Conservation (phyloP, 2,113 vertebrate genomes). For the Petaurus breviceps region DNA sequence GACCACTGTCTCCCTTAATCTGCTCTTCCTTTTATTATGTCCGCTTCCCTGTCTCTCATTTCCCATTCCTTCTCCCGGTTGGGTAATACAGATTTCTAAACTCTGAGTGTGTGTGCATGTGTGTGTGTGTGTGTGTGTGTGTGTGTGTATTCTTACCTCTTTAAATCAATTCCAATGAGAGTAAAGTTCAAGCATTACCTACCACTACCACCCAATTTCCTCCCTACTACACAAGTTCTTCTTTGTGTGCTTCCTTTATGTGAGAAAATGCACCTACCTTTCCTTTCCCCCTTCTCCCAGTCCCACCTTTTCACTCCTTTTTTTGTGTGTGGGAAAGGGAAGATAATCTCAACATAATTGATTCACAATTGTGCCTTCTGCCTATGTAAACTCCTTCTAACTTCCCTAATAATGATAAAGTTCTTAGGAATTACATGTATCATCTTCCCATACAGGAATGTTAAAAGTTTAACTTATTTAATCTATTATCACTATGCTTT, state of each 20-base stretch:
- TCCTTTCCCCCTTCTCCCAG: background rate
- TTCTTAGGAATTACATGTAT: background rate
- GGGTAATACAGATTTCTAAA: too few species aligned
- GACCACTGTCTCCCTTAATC: too few species aligned
- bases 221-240: background rate
- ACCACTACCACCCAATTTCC: background rate
- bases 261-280: background rate
- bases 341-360: background rate
- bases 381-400: background rate
- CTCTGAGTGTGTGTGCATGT: too few species aligned
- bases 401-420: background rate
- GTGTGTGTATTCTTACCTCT: background rate
- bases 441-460: background rate
- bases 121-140: too few species aligned
- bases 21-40: too few species aligned
- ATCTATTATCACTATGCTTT: background rate
- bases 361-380: background rate
- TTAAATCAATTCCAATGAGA: background rate
- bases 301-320: background rate
- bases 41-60: too few species aligned
- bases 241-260: background rate
- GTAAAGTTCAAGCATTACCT: background rate
- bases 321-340: background rate
- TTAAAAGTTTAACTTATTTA: background rate
- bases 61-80: too few species aligned